Conservation (phyloP, 2,113 vertebrate genomes). For the Stictonetta naevosa region DNA sequence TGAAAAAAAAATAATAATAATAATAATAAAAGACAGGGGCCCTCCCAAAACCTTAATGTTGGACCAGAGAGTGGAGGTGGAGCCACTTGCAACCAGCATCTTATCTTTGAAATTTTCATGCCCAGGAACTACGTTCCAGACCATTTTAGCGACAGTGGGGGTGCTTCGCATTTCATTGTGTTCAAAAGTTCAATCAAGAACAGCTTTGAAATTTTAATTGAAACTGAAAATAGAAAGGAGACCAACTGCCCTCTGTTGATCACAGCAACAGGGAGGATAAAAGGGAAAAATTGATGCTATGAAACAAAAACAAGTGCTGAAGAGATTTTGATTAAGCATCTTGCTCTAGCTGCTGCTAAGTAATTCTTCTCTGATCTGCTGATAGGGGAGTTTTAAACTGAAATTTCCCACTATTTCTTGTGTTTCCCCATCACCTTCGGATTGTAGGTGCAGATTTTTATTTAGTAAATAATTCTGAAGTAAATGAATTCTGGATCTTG, state of each 20-base stretch:
- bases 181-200: constrained; percentile 46
- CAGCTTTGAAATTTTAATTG: constrained; percentile 56
- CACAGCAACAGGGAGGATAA: constrained; percentile 38
- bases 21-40: not conserved
- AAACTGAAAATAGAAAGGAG: constrained; percentile 61
- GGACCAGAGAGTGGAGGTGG: not conserved
- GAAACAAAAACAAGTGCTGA: constrained; percentile 18
- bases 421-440: not conserved
- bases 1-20: not conserved
- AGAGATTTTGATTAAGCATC: not conserved
- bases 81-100: not conserved
- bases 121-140: not conserved
- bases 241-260: constrained; percentile 50
- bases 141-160: not conserved
- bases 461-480: not conserved
- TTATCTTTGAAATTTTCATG: constrained; percentile 38
- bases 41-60: not conserved
- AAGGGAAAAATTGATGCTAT: not conserved
- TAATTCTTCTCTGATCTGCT: not conserved
- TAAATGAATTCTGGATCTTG: not conserved
- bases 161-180: not conserved
- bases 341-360: not conserved
- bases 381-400: not conserved
- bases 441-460: not conserved
- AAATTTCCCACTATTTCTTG: not conserved